These are phyloP conservation scores for Sciurus vulgaris DNA, from an alignment of 2,797 vertebrate genomes.

Conservation along the genomic window DNA sequence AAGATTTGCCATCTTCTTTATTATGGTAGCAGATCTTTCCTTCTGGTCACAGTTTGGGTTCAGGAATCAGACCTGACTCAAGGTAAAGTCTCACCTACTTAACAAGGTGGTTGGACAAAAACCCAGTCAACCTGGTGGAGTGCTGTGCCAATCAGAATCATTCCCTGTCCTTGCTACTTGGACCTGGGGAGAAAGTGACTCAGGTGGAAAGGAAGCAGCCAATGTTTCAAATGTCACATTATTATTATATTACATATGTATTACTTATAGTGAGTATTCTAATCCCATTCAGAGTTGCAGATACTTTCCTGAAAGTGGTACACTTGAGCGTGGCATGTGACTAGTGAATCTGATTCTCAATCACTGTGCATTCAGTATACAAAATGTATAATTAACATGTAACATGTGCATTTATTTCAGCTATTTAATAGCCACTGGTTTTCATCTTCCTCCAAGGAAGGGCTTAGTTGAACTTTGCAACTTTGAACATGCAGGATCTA, in stretches of 20 bases:
- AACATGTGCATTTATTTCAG: neutral
- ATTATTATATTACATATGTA: too few relatives aligned
- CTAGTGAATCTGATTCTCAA: conserved; percentile 4
- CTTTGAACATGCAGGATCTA: neutral
- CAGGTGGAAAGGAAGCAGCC: conserved; percentile 10
- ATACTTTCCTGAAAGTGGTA: conserved; percentile 43
- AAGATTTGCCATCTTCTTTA: neutral
- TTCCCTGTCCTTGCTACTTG: neutral
- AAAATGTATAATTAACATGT: neutral
- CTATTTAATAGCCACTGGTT: neutral
- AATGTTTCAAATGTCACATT: neutral
- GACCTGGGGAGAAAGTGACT: neutral
- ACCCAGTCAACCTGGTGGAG: neutral
- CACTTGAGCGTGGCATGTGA: neutral
- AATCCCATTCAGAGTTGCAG: neutral
- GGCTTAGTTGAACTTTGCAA: neutral
- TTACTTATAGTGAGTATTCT: neutral
- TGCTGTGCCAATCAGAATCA: neutral
- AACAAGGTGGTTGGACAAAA: neutral
- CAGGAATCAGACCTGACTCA: neutral
- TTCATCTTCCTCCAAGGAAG: neutral
- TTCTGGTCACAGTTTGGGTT: neutral
- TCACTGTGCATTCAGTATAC: neutral
- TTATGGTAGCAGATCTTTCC: conserved; percentile 23
- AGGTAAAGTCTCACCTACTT: neutral